A percentile compares a stretch with the other conserved stretches of the same genome.
phyloP scores from a whole-genome alignment of 2,888 invertebrate species.

The Acheta domesticus region DNA sequence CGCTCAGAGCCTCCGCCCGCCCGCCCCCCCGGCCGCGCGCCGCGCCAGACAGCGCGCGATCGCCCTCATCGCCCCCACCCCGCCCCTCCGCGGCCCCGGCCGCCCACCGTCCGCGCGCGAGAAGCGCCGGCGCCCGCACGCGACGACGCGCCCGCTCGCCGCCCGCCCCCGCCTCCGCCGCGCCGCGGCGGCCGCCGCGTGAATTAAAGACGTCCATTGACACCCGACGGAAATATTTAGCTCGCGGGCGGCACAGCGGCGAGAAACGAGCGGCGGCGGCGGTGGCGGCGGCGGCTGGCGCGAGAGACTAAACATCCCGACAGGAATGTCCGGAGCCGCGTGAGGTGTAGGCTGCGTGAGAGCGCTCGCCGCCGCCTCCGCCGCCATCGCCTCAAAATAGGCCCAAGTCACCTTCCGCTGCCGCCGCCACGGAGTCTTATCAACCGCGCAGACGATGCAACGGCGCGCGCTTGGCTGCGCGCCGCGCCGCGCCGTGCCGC shows the following conservation, averaged over 20 bases:
- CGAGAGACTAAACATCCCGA: background rate
- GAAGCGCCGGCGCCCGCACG: too few species aligned
- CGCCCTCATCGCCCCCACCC: too few species aligned
- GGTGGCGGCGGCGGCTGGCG: background rate
- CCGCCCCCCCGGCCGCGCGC: too few species aligned
- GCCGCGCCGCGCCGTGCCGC: background rate
- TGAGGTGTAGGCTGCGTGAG: background rate
- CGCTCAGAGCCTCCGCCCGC: too few species aligned
- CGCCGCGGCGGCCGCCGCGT: background rate
- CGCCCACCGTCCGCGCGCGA: too few species aligned
- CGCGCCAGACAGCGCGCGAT: too few species aligned
- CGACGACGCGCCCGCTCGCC: too few species aligned
- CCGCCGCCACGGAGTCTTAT: background rate
- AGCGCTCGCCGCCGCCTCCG: background rate
- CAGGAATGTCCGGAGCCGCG: background rate
- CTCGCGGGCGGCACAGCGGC: background rate
- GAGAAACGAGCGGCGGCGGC: background rate
- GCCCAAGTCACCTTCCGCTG: background rate
- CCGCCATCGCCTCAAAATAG: constrained; percentile 1
- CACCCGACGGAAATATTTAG: constrained; percentile 8
- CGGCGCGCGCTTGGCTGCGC: background rate
- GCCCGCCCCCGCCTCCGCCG: background rate
- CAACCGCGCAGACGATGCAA: background rate
- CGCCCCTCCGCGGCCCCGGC: too few species aligned
- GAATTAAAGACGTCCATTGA: background rate